Evolutionary conservation across 2,888 invertebrate genomes (phyloP).

Genomic region (Drosophila barbarae): DNA sequence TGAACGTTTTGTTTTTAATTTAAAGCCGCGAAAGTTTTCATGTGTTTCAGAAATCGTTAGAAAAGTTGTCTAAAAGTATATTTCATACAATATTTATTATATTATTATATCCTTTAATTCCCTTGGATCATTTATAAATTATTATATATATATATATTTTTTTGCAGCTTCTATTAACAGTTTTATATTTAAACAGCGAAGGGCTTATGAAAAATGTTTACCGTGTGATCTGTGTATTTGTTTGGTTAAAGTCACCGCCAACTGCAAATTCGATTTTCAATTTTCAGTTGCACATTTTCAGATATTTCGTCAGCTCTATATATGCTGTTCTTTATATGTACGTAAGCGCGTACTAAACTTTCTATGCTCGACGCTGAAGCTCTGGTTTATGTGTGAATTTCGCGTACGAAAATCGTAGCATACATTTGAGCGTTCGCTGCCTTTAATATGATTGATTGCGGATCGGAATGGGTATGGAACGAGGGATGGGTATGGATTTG

Average conservation of each 20-base stretch:
- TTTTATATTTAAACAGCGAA: background rate
- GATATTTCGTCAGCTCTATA: constrained; percentile 19
- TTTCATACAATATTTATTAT: no score
- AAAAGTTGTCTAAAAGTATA: background rate
- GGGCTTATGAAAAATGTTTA: background rate
- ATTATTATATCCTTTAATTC: background rate
- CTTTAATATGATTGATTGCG: constrained; percentile 50
- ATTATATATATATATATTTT: no score
- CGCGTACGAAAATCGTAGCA: constrained; percentile 34
- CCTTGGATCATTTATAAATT: no score
- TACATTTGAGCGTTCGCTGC: constrained; percentile 38
- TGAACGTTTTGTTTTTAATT: no score
- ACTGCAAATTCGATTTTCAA: constrained; percentile 63
- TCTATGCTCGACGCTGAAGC: constrained; percentile 24
- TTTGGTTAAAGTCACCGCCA: constrained; percentile 16
- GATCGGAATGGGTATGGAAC: background rate
- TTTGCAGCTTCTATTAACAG: no score
- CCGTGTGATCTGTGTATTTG: constrained; percentile 14
- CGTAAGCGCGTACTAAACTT: constrained; percentile 21
- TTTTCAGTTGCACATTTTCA: constrained; percentile 61
- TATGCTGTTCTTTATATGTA: background rate
- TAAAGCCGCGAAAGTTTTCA: no score
- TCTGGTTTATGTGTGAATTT: constrained; percentile 27
- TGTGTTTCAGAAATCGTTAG: background rate
- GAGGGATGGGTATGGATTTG: background rate